Evolutionary conservation across 2,888 invertebrate species (phyloP).

Genomic region (Eupithecia subumbrata): DNA sequence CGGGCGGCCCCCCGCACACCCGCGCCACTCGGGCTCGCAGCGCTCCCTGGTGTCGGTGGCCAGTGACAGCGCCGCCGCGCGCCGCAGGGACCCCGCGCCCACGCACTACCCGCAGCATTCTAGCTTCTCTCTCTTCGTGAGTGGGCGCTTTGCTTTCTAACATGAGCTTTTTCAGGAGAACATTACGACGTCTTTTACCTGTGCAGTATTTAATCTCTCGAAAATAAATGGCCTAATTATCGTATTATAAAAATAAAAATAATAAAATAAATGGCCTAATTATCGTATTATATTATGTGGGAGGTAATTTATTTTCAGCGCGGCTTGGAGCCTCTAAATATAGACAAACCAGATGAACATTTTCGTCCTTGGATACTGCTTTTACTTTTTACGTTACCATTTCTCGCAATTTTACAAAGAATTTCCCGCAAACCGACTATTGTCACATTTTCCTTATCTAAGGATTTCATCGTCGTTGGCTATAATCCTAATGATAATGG

Average conservation of each 20-base stretch:
- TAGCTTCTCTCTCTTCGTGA: constrained; percentile 82
- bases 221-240: not conserved
- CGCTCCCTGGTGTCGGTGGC: constrained; percentile 82
- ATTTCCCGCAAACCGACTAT: constrained; percentile 20
- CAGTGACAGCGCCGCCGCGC: constrained; percentile 78
- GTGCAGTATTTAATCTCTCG: not conserved
- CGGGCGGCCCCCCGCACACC: constrained; percentile 65
- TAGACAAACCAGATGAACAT: not conserved
- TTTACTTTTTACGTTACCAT: not conserved
- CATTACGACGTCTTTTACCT: constrained; percentile 47
- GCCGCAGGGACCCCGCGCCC: constrained; percentile 73
- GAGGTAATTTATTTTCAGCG: not conserved
- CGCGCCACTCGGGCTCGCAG: constrained; percentile 70
- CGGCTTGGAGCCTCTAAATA: not conserved
- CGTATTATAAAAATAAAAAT: no score
- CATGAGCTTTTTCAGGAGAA: constrained; percentile 47
- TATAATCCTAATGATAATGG: constrained; percentile 29
- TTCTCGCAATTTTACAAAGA: not conserved
- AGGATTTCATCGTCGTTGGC: constrained; percentile 47
- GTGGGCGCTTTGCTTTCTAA: constrained; percentile 83
- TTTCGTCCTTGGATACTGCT: not conserved
- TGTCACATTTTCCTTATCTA: constrained; percentile 45
- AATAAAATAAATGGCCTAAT: not conserved
- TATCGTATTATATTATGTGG: not conserved
- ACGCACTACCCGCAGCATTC: constrained; percentile 73